Percentiles rank a stretch among this genome's conserved stretches.
These are phyloP conservation scores for Notolabrus celidotus DNA, from an alignment of 2,797 vertebrate species.

Conservation along the genomic window DNA sequence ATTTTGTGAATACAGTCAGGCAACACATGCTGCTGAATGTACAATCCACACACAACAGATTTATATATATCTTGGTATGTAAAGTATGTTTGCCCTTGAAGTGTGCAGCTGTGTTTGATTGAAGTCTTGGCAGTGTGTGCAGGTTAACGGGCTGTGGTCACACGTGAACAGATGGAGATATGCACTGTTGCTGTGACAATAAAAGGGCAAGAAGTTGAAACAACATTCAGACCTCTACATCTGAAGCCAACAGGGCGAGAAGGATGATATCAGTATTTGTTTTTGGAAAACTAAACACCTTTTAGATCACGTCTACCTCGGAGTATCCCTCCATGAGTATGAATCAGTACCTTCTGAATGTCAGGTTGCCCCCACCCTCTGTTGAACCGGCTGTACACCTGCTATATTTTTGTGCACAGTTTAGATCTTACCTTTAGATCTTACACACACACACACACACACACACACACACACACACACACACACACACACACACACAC, in stretches of 20 bases:
- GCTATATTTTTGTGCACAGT: neutral
- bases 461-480: too few species aligned
- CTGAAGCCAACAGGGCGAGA: neutral
- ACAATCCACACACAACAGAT: neutral
- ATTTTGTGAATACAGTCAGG: neutral
- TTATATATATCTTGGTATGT: neutral
- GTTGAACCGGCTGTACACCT: neutral
- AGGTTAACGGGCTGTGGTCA: neutral
- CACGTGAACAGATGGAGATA: neutral
- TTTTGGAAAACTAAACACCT: too few species aligned
- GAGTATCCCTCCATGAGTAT: neutral
- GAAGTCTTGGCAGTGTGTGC: neutral
- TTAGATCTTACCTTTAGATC: neutral
- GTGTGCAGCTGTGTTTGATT: neutral
- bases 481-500: too few species aligned
- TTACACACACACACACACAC: too few species aligned
- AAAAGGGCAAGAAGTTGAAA: neutral
- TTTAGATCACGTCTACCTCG: too few species aligned
- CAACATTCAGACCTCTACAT: neutral
- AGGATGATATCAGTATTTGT: too few species aligned
- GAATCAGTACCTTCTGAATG: neutral
- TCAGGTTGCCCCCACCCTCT: neutral
- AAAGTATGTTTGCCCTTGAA: neutral
- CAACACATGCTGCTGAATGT: neutral
- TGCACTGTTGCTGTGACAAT: neutral